Evolutionary conservation across 1,140 invertebrate species (phyloP), one percentile per base, ranked within the genome.

Genomic region (Papilio machaon): DNA sequence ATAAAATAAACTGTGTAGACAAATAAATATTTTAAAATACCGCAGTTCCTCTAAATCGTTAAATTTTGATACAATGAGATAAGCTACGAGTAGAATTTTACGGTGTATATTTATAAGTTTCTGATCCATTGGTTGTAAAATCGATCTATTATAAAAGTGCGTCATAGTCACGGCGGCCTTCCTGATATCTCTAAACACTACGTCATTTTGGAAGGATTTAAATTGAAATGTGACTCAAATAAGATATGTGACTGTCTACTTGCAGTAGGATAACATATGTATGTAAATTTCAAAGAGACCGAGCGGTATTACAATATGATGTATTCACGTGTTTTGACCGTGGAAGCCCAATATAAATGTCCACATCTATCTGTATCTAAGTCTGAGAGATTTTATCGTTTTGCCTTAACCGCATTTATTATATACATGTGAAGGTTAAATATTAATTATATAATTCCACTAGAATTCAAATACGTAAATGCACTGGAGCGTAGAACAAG

Each of bases 41-140:
- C 10, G 19, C 35, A 13, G 73, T 49, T 49, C n/a, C 8, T 75
- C 43, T 75, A 30, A 75, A 75, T 52, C n/a, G 43, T 19, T 67
- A 30, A 46, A 46, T 38, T 46, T n/a, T 73, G 46, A 75, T 75
- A 84, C 81, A 81, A 80, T 78, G 60, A 38, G 49, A 81, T 73
- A 85, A 82, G 83, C 84, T 73, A 85, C 82, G 85, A 86, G 80
- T 85, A 73, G 84, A 84, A 88, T 85, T 84, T 86, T 86, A 87
- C 83, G 81, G 75, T 84, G 84, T 91, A 90, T 91, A 91, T 91
- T 92, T 91, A 91, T 90, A 91, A 86, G 88, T 88, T 90, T 91
- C 85, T 88, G 87, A 91, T 89, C 79, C 83, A 83, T 82, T 87
- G 83, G 86, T 80, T 84, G 85, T 91, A 89, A 91, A 92, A 89